Evolutionary conservation across 2,113 vertebrate genomes (phyloP).

Genomic region (Crypturellus undulatus): DNA sequence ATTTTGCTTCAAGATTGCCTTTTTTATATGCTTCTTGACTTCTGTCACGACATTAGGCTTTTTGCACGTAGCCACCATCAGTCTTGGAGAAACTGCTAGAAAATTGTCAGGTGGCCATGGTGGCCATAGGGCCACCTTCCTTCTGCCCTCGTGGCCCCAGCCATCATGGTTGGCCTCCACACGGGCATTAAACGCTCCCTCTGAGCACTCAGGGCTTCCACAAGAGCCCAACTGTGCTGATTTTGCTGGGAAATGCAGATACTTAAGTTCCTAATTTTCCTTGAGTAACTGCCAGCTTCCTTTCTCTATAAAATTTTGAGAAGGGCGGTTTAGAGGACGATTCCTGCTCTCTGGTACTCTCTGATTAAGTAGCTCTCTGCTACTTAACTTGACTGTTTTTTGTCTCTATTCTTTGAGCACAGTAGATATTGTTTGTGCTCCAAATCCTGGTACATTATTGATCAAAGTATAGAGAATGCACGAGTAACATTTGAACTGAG

Average conservation of each 20-base stretch:
- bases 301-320: neutral
- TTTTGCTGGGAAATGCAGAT: neutral
- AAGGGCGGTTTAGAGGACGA: neutral
- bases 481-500: slow-evolving; percentile 13
- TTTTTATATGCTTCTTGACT: neutral
- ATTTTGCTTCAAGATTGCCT: slow-evolving; percentile 4
- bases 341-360: neutral
- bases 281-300: neutral
- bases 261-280: neutral
- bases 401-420: neutral
- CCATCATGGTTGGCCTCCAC: neutral
- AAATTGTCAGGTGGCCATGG: neutral
- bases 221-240: neutral
- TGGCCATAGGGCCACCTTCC: neutral
- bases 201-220: neutral
- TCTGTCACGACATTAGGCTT: slow-evolving; percentile 25
- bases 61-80: slow-evolving; percentile 26
- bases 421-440: slow-evolving; percentile 32
- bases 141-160: neutral
- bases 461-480: slow-evolving; percentile 55
- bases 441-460: slow-evolving; percentile 43
- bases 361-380: neutral
- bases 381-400: neutral
- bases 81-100: neutral
- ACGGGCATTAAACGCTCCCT: neutral